Base-by-base conservation (phyloP, 2,113 vertebrate genomes). In the Neogale vison region DNA sequence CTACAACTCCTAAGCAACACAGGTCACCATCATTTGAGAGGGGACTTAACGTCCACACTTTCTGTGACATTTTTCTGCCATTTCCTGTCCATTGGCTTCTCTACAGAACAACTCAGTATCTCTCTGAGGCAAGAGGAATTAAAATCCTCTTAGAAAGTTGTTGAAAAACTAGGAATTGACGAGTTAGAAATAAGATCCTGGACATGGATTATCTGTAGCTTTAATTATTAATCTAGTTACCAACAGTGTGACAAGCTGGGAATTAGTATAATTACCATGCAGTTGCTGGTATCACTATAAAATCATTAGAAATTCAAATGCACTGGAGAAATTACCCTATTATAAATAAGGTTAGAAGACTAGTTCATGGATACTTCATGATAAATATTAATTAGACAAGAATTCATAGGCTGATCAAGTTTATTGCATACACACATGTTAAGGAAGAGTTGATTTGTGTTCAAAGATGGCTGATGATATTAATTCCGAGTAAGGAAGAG, bases 271-370 rank as follows among this genome's bases (percentile, higher is more conserved):
- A 50, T 92, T 96, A 50, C 45, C n/a, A 7, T 50, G n/a, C 39
- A 65, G 5, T 80, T 67, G 31, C 29, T 83, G 45, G 42, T 84
- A 26, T 74, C 26, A 65, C 29, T 34, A 50, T 7, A 67, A 79
- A 79, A 83, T 83, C 34, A 52, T 83, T 93, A 80, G 50, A 57
- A 93, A 84, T 31, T 65, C 63, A 94, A 85, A 76, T 79, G n/a
- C 45, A 90, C 15, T 20, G 67, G 52, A 83, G 95, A 83, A 76
- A 83, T 79, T 69, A 67, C 13, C 8, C 9, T 92, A 9, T 59
- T 95, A 42, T 83, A 69, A 79, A 52, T 72, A 95, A 94, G 61
- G 52, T 65, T 36, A 36, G 59, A 80, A 59, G 39, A 83, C 59
- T 61, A 82, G 65, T 90, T 26, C n/a, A 9, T 83, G 59, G 13